Conservation (phyloP, 2,888 invertebrate genomes). For the Drosophila rellima region DNA sequence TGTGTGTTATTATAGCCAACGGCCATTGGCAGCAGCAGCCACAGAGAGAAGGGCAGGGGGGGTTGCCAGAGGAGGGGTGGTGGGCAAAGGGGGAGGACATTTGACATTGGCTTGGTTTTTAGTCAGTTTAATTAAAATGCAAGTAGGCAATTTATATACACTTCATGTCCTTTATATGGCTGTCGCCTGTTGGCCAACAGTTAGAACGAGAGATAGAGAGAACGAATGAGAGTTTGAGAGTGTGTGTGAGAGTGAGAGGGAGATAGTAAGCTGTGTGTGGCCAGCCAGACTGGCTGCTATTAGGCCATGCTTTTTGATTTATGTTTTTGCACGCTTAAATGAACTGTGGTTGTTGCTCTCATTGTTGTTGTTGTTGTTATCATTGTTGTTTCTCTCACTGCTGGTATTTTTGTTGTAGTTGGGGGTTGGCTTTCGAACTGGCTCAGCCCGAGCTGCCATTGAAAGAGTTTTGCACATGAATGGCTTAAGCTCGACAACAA, state of each 20-base stretch:
- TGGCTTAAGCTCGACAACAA: constrained; percentile 14
- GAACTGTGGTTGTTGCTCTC: constrained; percentile 61
- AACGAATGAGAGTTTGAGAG: constrained; percentile 1
- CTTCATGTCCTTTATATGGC: constrained; percentile 66
- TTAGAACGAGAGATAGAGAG: neutral
- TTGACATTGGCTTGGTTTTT: constrained; percentile 76
- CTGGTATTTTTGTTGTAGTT: constrained; percentile 19
- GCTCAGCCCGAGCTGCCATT: constrained; percentile 48
- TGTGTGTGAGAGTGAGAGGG: constrained; percentile 2
- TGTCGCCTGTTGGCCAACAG: constrained; percentile 38
- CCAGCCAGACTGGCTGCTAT: constrained; percentile 62
- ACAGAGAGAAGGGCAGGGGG: neutral
- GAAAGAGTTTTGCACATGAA: constrained; percentile 23
- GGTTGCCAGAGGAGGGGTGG: neutral
- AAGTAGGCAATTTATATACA: constrained; percentile 82
- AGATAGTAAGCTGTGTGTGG: constrained; percentile 26
- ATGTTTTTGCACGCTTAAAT: constrained; percentile 79
- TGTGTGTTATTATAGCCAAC: constrained; percentile 59
- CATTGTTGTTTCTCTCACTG: constrained; percentile 7
- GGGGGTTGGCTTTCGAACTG: constrained; percentile 46
- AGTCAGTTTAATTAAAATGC: constrained; percentile 80
- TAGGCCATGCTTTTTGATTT: constrained; percentile 76
- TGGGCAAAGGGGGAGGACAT: constrained; percentile 23
- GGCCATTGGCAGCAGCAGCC: constrained; percentile 37
- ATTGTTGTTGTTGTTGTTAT: constrained; percentile 13